Evolutionary conservation across 1,140 invertebrate genomes (phyloP).

Genomic region (Scylla paramamosain): DNA sequence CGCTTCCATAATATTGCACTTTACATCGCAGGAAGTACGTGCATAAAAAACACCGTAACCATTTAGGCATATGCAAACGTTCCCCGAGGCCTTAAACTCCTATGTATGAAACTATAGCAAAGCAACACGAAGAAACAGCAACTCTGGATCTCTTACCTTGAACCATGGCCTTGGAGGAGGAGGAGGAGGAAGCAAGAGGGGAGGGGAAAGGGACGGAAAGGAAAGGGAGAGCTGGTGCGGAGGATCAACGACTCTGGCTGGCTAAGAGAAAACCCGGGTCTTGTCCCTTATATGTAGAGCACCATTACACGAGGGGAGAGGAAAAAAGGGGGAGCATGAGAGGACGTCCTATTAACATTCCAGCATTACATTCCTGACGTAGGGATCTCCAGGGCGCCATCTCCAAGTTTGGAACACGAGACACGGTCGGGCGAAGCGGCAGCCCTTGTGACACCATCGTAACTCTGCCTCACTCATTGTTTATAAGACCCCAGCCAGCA

Average conservation of each 20-base stretch:
- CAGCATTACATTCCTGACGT: conserved; percentile 73
- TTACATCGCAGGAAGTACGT: neutral
- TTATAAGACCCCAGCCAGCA: conserved; percentile 51
- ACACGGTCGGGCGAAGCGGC: conserved; percentile 52
- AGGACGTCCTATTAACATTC: conserved; percentile 73
- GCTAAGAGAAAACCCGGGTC: conserved; percentile 65
- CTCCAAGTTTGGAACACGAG: conserved; percentile 69
- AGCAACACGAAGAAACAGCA: neutral
- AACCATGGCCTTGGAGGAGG: neutral
- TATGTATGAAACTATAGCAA: neutral
- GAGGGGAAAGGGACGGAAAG: neutral
- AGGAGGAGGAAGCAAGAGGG: neutral
- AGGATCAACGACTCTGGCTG: conserved; percentile 48
- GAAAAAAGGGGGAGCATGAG: conserved; percentile 63
- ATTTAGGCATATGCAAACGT: neutral
- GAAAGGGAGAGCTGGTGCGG: neutral
- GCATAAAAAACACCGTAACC: neutral
- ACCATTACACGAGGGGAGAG: conserved; percentile 68
- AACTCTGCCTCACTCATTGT: conserved; percentile 62
- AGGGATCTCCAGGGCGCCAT: conserved; percentile 68
- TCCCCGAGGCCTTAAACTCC: neutral
- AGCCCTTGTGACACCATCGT: conserved; percentile 17
- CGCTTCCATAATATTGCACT: neutral
- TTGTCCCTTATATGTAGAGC: conserved; percentile 71
- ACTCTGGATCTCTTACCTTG: neutral